Evolutionary conservation across 2,797 vertebrate genomes (phyloP), one percentile per base, ranked within the genome.

Genomic region (Ctenosaura bakeri): DNA sequence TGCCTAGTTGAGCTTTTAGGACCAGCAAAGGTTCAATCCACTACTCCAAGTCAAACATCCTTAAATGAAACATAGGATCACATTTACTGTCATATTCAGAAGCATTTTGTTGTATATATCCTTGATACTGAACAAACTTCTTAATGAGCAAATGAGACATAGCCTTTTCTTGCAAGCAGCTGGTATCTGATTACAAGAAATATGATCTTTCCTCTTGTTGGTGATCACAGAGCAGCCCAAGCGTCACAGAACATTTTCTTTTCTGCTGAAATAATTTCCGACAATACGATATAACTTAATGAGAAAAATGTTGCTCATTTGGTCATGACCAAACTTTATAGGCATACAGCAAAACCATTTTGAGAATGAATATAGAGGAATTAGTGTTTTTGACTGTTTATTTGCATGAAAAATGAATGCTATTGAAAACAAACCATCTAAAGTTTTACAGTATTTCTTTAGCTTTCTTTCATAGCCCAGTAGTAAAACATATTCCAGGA

Each of bases 161-260:
- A 12, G 32, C 32, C n/a, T 86, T 74, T 26, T 69, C 32, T 59
- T 46, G 82, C 73, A 86, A 86, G 7, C 83, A 90, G 78, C 38
- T 13, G 18, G 6, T 81, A 80, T 89, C 92, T 92, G 2, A 38
- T 95, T 93, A 87, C 78, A 90, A 87, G 66, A 91, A 91, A 85
- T 54, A 66, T 0, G 66, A 32, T 4, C 62, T 52, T 29, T 62
- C 64, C 24, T 89, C 73, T 35, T 0, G 32, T 52, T 89, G 78
- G 6, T 74, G 64, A 80, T 89, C 66, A 18, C 0, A 74, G 4
- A 69, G 50, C 9, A 29, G 83, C 92, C 38, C 26, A 3, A 62
- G 24, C 85, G 10, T 7, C 93, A 90, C 84, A 59, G 89, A 90
- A 81, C 81, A 85, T 5, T 50, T 35, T 87, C 18, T 80, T 54